Evolutionary conservation across 1,140 invertebrate genomes (phyloP).

Genomic region (Proctacanthus coquilletti): DNA sequence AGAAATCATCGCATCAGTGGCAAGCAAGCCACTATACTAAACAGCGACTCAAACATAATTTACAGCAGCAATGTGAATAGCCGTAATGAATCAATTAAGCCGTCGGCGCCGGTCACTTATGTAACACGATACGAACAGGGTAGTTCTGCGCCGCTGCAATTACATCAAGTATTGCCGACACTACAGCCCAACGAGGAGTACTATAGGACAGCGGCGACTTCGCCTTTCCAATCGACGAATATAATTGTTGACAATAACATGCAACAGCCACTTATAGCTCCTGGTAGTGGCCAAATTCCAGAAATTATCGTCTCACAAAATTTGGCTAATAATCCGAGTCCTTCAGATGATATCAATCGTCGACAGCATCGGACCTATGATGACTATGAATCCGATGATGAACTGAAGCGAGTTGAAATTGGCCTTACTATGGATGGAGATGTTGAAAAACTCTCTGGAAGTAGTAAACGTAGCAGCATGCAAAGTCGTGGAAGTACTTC

Average conservation of each 20-base stretch:
- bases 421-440: slow-evolving; percentile 54
- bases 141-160: slow-evolving; percentile 6
- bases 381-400: slow-evolving; percentile 83
- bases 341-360: slow-evolving; percentile 8
- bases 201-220: slow-evolving; percentile 28
- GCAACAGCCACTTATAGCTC: slow-evolving; percentile 4
- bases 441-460: slow-evolving; percentile 37
- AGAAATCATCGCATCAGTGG: not conserved
- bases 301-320: slow-evolving; percentile 11
- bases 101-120: not conserved
- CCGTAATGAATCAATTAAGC: not conserved
- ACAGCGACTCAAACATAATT: slow-evolving; percentile 10
- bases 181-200: slow-evolving; percentile 26
- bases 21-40: not conserved
- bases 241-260: not conserved
- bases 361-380: slow-evolving; percentile 40
- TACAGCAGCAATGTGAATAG: slow-evolving; percentile 10
- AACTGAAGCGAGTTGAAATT: slow-evolving; percentile 72
- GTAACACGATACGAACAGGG: slow-evolving; percentile 4
- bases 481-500: slow-evolving; percentile 78
- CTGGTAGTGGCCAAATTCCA: slow-evolving; percentile 1
- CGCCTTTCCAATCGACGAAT: slow-evolving; percentile 19
- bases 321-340: slow-evolving; percentile 5
- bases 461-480: slow-evolving; percentile 77
- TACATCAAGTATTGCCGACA: slow-evolving; percentile 17